phyloP scores from a whole-genome alignment of 2,888 invertebrate genomes.

The Eupithecia vulgata region DNA sequence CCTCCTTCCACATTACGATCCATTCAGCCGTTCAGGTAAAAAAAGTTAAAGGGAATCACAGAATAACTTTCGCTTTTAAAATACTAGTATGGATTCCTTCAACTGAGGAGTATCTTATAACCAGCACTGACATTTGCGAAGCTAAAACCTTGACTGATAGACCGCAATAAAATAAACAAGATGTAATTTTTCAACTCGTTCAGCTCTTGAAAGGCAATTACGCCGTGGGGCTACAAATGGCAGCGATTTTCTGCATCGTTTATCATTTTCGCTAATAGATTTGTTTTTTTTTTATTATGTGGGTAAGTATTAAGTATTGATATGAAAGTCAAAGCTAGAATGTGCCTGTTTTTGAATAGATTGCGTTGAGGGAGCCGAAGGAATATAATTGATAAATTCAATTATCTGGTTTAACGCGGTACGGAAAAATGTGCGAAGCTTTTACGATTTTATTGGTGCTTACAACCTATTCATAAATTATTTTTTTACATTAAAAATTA shows the following conservation, averaged over 20 bases:
- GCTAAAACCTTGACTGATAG: constrained; percentile 56
- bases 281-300: constrained; percentile 16
- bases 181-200: constrained; percentile 61
- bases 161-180: constrained; percentile 62
- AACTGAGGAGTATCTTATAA: not conserved
- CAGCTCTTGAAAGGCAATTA: constrained; percentile 56
- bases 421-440: not conserved
- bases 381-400: not conserved
- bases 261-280: constrained; percentile 44
- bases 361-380: not conserved
- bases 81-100: not conserved
- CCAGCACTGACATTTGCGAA: constrained; percentile 21
- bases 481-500: no score
- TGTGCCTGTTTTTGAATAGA: not conserved
- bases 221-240: constrained; percentile 56
- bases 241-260: constrained; percentile 54
- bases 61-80: no score
- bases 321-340: not conserved
- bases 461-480: no score
- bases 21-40: no score
- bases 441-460: not conserved
- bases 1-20: no score
- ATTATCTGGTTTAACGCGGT: not conserved
- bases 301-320: constrained; percentile 17
- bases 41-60: no score